phyloP scores from a whole-genome alignment of 2,888 invertebrate genomes.

The Noctua janthe region DNA sequence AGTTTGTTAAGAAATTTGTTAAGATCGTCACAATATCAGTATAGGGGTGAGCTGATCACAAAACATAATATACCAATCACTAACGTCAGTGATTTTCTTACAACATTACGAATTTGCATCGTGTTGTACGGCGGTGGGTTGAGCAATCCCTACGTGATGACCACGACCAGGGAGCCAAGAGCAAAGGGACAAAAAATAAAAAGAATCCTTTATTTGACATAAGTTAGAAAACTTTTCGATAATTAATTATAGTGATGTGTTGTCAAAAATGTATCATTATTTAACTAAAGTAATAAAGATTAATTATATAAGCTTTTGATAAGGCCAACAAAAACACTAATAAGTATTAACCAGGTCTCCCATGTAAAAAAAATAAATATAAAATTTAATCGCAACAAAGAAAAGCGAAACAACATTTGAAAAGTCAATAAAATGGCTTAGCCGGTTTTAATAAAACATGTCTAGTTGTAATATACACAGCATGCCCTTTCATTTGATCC shows the following conservation, averaged over 20 bases:
- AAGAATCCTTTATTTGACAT: not conserved
- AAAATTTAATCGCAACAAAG: too few species aligned
- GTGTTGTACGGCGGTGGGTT: not conserved
- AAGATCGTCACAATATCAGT: not conserved
- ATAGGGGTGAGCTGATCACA: not conserved
- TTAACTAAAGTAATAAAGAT: not conserved
- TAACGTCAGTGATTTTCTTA: not conserved
- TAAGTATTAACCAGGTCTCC: too few species aligned
- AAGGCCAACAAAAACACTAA: not conserved
- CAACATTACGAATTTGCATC: not conserved
- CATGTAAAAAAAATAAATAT: too few species aligned
- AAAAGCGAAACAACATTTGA: too few species aligned
- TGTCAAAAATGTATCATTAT: too few species aligned
- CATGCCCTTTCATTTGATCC: too few species aligned
- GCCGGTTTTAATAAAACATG: too few species aligned
- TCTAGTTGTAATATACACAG: too few species aligned
- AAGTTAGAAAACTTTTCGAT: not conserved
- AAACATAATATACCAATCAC: not conserved
- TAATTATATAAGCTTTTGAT: not conserved
- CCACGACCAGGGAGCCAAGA: not conserved
- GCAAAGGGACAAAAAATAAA: not conserved
- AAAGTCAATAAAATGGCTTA: too few species aligned
- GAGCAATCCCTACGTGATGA: not conserved
- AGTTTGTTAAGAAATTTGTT: conserved; percentile 43
- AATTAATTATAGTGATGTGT: not conserved